Evolutionary conservation across 1,140 invertebrate genomes (phyloP).

Genomic region (Euwallacea fornicatus): DNA sequence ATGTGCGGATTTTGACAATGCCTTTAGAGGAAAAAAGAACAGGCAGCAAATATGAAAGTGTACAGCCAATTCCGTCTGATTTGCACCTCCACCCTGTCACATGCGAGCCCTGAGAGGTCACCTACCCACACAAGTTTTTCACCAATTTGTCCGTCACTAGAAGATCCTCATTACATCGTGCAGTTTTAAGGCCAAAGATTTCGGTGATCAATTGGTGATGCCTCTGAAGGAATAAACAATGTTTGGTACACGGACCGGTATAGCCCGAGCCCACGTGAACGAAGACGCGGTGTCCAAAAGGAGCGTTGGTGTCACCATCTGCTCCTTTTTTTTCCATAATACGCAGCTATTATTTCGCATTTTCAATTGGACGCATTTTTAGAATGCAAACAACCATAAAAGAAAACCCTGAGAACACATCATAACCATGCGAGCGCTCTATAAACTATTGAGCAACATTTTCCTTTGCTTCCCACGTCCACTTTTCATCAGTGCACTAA

Average conservation of each 20-base stretch:
- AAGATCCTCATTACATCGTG: too few relatives aligned
- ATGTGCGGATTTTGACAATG: conserved; percentile 33
- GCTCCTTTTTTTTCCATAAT: conserved; percentile 29
- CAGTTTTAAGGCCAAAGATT: too few relatives aligned
- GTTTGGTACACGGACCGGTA: conserved; percentile 13
- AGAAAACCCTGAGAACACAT: too few relatives aligned
- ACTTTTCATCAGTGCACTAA: not conserved
- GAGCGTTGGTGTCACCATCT: conserved; percentile 39
- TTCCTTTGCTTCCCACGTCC: not conserved
- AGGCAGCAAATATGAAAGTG: not conserved
- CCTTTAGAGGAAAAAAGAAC: not conserved
- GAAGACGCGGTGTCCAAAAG: conserved; percentile 7
- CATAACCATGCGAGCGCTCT: too few relatives aligned
- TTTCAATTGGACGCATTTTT: too few relatives aligned
- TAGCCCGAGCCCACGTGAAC: conserved; percentile 39
- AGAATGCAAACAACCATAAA: too few relatives aligned
- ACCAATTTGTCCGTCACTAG: too few relatives aligned
- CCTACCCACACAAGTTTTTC: too few relatives aligned
- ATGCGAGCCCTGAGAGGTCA: too few relatives aligned
- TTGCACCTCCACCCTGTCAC: too few relatives aligned
- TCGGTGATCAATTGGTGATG: too few relatives aligned
- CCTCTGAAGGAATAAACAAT: conserved; percentile 12
- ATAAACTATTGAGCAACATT: not conserved
- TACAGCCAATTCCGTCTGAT: not conserved
- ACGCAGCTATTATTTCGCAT: not conserved